Conservation (phyloP, 2,113 vertebrate genomes). For the Balaenoptera acutorostrata region DNA sequence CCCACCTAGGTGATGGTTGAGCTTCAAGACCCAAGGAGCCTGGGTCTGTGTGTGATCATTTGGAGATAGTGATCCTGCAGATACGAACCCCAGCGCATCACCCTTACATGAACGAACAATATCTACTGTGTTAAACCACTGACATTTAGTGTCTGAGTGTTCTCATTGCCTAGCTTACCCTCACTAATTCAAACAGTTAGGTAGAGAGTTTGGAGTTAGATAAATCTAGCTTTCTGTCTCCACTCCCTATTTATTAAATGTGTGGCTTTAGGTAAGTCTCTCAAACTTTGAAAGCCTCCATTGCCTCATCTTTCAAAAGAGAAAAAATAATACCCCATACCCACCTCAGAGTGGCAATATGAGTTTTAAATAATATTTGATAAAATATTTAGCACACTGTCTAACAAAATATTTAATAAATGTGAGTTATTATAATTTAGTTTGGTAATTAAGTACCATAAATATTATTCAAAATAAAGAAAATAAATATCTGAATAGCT, state of each 20-base stretch:
- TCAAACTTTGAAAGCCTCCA: neutral
- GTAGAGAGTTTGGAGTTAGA: neutral
- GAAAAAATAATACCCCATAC: neutral
- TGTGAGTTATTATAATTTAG: neutral
- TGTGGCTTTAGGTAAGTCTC: neutral
- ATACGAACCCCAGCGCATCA: rapidly evolving
- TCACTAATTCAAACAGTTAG: neutral
- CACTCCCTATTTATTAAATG: neutral
- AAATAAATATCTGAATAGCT: neutral
- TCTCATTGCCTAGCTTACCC: neutral
- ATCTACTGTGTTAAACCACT: neutral
- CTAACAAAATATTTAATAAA: neutral
- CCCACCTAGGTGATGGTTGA: rapidly evolving
- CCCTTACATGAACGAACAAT: neutral
- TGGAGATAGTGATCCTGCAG: neutral
- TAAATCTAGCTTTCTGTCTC: neutral
- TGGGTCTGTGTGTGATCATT: neutral
- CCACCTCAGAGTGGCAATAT: neutral
- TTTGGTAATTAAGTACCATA: neutral
- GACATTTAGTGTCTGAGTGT: neutral
- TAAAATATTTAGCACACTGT: neutral
- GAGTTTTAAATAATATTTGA: neutral
- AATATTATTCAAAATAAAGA: neutral
- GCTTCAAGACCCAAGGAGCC: too few relatives aligned
- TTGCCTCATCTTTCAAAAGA: neutral